A percentile compares a stretch with the other conserved stretches of the same genome.
Evolutionary conservation across 2,113 vertebrate genomes (phyloP).

Genomic region (Amblyornis subalaris): DNA sequence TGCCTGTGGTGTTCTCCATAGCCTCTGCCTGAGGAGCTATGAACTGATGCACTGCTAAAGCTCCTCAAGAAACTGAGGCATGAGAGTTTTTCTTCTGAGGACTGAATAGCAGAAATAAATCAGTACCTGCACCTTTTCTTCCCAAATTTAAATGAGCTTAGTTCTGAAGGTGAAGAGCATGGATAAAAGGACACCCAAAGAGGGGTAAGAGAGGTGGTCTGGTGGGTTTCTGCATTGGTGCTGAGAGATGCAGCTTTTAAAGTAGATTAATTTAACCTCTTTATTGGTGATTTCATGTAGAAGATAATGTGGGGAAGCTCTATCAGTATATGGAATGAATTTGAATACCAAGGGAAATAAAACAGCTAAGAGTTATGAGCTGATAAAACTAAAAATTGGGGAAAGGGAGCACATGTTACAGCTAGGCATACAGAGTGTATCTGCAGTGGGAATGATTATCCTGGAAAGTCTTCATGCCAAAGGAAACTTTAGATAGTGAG

Average conservation of each 20-base stretch:
- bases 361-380: not conserved
- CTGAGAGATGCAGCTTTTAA: not conserved
- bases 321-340: not conserved
- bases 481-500: not conserved
- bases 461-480: not conserved
- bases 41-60: not conserved
- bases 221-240: not conserved
- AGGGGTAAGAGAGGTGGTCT: not conserved
- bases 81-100: not conserved
- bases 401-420: not conserved
- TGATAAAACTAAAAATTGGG: not conserved
- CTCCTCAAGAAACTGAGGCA: not conserved
- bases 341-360: not conserved
- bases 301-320: not conserved
- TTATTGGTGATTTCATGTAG: not conserved
- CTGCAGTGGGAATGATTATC: not conserved
- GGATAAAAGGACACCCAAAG: not conserved
- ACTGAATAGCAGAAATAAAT: not conserved
- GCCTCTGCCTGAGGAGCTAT: not conserved
- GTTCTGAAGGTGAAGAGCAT: not conserved
- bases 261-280: not conserved
- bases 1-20: rapidly evolving
- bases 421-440: not conserved
- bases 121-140: rapidly evolving
- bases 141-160: not conserved